Evolutionary conservation across 2,888 invertebrate species (phyloP).

Genomic region (Eilema griseolum): DNA sequence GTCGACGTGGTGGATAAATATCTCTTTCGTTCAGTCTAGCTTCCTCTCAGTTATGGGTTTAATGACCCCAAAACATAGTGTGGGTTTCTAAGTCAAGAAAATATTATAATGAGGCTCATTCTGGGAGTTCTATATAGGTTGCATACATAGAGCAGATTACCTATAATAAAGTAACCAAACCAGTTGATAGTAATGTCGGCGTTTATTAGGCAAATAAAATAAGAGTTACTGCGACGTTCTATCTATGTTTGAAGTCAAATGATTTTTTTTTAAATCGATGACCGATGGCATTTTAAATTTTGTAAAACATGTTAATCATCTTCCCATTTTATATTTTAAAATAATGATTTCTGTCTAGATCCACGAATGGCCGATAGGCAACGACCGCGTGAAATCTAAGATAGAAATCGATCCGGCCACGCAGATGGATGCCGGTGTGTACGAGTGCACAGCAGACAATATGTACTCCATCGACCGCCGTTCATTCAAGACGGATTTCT

Average conservation of each 20-base stretch:
- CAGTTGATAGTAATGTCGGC: no score
- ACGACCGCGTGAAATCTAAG: slow-evolving; percentile 95
- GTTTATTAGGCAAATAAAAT: no score
- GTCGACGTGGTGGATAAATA: background rate
- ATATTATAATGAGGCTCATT: background rate
- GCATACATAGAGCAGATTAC: no score
- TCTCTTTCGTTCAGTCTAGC: background rate
- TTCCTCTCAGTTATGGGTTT: background rate
- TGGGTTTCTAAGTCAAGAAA: background rate
- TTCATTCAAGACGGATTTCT: slow-evolving; percentile 97
- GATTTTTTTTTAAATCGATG: background rate
- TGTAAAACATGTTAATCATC: background rate
- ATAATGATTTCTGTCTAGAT: slow-evolving; percentile 86
- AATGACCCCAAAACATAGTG: background rate
- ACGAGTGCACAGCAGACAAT: slow-evolving; percentile 97
- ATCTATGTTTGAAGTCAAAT: background rate
- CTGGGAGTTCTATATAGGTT: no score
- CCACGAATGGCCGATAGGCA: slow-evolving; percentile 95
- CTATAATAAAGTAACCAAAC: no score
- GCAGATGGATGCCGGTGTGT: slow-evolving; percentile 98
- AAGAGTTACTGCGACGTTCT: background rate
- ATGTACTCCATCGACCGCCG: slow-evolving; percentile 97
- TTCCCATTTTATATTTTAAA: background rate
- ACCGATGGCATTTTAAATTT: background rate
- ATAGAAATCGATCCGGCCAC: slow-evolving; percentile 98